phyloP scores from a whole-genome alignment of 2,888 invertebrate species.

The Exocentrus adspersus region DNA sequence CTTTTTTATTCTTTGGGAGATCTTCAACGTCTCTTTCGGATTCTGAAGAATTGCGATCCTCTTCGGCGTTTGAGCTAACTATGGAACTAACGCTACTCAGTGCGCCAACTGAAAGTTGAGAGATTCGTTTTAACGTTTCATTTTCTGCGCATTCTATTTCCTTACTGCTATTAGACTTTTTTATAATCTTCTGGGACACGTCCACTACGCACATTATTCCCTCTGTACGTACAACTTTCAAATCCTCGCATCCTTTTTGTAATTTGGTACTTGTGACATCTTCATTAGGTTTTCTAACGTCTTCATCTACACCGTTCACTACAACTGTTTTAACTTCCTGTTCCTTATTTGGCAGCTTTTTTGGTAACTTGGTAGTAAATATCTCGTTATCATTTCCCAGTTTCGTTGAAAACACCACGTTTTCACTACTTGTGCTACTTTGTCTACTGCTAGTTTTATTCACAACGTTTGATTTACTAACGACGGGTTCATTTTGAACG shows the following conservation, averaged over 20 bases:
- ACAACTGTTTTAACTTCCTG: slow-evolving; percentile 20
- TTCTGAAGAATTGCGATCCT: slow-evolving; percentile 71
- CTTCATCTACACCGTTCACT: slow-evolving; percentile 20
- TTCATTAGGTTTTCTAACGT: neutral
- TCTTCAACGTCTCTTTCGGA: slow-evolving; percentile 77
- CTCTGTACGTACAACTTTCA: neutral
- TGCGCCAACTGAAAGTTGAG: slow-evolving; percentile 32
- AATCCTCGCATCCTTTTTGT: slow-evolving; percentile 8
- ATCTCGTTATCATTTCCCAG: slow-evolving; percentile 76
- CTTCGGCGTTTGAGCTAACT: slow-evolving; percentile 55
- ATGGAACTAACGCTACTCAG: slow-evolving; percentile 42
- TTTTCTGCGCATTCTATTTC: slow-evolving; percentile 16
- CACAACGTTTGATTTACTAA: slow-evolving; percentile 28
- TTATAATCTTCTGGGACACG: slow-evolving; percentile 16
- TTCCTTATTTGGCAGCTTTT: slow-evolving; percentile 40
- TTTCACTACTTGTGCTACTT: slow-evolving; percentile 61
- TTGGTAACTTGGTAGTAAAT: slow-evolving; percentile 67
- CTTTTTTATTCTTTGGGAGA: slow-evolving; percentile 57
- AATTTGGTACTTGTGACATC: neutral
- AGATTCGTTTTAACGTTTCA: slow-evolving; percentile 35
- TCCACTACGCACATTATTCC: neutral
- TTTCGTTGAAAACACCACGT: slow-evolving; percentile 74
- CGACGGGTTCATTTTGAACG: slow-evolving; percentile 43
- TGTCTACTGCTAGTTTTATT: slow-evolving; percentile 51
- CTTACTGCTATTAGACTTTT: slow-evolving; percentile 23